Percentiles rank a stretch among this genome's conserved stretches.
phyloP scores from a whole-genome alignment of 2,888 invertebrate species.

The Xiphydria camelus region DNA sequence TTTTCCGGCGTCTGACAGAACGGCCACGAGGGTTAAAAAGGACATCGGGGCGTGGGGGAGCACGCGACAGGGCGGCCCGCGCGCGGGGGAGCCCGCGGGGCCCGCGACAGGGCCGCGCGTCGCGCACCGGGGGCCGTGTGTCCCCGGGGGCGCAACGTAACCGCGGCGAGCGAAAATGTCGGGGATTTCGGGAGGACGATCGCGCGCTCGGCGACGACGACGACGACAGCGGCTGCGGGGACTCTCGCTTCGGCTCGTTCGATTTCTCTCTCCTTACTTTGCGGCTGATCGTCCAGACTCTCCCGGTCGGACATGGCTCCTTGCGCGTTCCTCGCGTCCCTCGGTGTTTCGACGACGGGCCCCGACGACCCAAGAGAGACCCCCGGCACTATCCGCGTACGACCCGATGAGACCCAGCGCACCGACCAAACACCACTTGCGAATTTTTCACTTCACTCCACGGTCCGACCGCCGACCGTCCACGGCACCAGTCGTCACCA shows the following conservation, averaged over 20 bases:
- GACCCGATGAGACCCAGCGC: constrained; percentile 32
- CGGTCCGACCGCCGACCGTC: constrained; percentile 45
- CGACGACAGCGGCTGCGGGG: too few relatives aligned
- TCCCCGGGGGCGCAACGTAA: too few relatives aligned
- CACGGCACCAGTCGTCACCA: constrained; percentile 48
- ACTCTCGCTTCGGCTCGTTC: neutral
- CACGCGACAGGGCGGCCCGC: constrained; percentile 13
- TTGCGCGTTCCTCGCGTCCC: constrained; percentile 26
- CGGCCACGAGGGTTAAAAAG: constrained; percentile 28
- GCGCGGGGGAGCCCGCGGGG: constrained; percentile 4
- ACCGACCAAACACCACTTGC: constrained; percentile 38
- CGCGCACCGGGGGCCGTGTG: constrained; percentile 7
- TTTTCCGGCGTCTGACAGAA: constrained; percentile 42
- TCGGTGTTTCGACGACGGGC: constrained; percentile 33
- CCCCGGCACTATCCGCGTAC: constrained; percentile 7
- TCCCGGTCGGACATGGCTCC: constrained; percentile 56
- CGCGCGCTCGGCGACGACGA: constrained; percentile 19
- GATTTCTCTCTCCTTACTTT: constrained; percentile 44
- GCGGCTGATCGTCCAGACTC: constrained; percentile 56
- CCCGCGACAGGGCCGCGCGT: constrained; percentile 4
- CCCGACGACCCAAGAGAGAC: constrained; percentile 14
- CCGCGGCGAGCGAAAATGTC: constrained; percentile 26
- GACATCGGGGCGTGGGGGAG: neutral
- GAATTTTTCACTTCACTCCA: constrained; percentile 35
- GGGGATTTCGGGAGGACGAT: too few relatives aligned